Evolutionary conservation across 35 echinoderm and acorn worm species (phyloP).

Genomic region (Strongylocentrotus purpuratus): DNA sequence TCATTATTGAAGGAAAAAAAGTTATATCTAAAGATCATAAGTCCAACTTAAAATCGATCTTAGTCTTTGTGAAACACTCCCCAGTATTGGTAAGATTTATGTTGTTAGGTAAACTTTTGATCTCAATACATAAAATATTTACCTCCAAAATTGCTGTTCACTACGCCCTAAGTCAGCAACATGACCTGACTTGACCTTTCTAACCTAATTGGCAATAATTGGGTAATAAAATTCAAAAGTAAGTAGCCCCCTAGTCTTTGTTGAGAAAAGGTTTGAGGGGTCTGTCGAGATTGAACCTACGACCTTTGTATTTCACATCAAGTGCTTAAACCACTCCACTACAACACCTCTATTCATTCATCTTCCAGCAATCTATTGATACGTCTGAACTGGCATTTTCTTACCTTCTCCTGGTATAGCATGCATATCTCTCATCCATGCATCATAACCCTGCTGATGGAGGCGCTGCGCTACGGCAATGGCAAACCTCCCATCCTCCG

Average conservation of each 20-base stretch:
- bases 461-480: not conserved
- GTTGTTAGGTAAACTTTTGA: too few relatives aligned
- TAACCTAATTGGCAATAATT: not conserved
- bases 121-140: too few relatives aligned
- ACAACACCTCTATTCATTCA: not conserved
- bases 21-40: too few relatives aligned
- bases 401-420: not conserved
- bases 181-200: too few relatives aligned
- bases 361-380: not conserved
- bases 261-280: not conserved
- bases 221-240: not conserved
- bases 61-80: too few relatives aligned
- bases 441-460: not conserved
- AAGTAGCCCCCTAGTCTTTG: not conserved
- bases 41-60: too few relatives aligned
- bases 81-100: too few relatives aligned
- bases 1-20: too few relatives aligned
- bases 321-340: not conserved
- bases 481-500: not conserved
- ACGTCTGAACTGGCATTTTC: not conserved
- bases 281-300: not conserved
- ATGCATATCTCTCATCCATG: slow-evolving; percentile 28
- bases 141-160: too few relatives aligned
- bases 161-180: too few relatives aligned
- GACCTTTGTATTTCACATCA: not conserved